A percentile compares a stretch with the other conserved stretches of the same genome.
These are phyloP conservation scores for Clistopyga incitator DNA, from an alignment of 2,888 invertebrate species.

Conservation along the genomic window DNA sequence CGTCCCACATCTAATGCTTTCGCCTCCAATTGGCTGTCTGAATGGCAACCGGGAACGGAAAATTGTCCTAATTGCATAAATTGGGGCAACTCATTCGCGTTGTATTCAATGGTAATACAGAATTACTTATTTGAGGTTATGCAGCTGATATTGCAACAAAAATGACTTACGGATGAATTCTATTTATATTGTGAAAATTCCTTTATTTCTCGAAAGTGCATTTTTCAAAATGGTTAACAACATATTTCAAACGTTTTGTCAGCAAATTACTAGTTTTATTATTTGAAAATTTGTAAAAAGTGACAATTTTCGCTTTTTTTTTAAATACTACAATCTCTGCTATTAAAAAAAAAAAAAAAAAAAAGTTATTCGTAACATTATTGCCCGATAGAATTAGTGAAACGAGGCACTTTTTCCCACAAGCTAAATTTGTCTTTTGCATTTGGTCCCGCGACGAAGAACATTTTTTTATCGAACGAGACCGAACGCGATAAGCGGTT, in stretches of 20 bases:
- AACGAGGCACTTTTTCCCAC: slow-evolving; percentile 24
- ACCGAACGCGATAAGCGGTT: slow-evolving; percentile 43
- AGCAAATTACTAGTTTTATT: too few relatives aligned
- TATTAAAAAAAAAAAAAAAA: too few relatives aligned
- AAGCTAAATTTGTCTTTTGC: background rate
- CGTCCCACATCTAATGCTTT: slow-evolving; percentile 45
- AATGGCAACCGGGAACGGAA: slow-evolving; percentile 38
- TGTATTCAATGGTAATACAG: background rate
- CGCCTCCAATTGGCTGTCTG: slow-evolving; percentile 2
- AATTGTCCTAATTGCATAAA: slow-evolving; percentile 4
- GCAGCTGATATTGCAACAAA: too few relatives aligned
- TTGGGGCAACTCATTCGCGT: background rate
- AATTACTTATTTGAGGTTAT: background rate
- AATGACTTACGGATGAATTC: too few relatives aligned
- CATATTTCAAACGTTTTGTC: too few relatives aligned
- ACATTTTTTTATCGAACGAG: slow-evolving; percentile 52
- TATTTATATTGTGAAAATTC: too few relatives aligned
- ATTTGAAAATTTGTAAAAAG: too few relatives aligned
- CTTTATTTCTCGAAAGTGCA: too few relatives aligned
- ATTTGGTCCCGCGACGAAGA: slow-evolving; percentile 1
- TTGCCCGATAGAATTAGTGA: background rate
- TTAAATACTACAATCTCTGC: too few relatives aligned
- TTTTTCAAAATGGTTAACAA: too few relatives aligned
- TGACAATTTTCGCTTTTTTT: too few relatives aligned
- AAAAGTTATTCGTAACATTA: background rate